Conservation (phyloP, 2,888 invertebrate species). For the Diaphora mendica region DNA sequence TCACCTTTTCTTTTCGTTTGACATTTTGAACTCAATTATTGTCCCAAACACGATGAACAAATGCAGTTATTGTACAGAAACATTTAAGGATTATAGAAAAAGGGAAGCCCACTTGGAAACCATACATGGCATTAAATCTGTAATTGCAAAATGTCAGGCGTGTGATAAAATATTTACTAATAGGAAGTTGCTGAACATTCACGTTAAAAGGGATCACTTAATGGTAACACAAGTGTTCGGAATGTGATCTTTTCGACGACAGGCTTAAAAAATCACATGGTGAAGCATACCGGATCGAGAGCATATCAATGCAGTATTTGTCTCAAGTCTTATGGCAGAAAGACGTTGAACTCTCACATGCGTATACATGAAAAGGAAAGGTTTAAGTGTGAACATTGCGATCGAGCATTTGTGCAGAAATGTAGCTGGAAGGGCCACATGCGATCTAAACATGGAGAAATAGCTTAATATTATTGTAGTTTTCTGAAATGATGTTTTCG, state of each 20-base stretch:
- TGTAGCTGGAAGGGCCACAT: constrained; percentile 56
- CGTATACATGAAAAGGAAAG: constrained; percentile 55
- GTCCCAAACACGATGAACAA: constrained; percentile 37
- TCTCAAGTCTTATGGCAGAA: constrained; percentile 62
- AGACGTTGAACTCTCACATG: constrained; percentile 68
- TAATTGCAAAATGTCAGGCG: constrained; percentile 51
- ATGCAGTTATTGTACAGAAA: constrained; percentile 60
- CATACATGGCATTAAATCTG: constrained; percentile 49
- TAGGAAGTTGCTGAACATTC: constrained; percentile 46
- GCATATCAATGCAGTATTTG: constrained; percentile 70
- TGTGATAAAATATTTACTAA: constrained; percentile 56
- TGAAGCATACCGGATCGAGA: constrained; percentile 74
- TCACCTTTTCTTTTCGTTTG: too few relatives aligned
- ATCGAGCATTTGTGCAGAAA: constrained; percentile 52
- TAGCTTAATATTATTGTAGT: constrained; percentile 2
- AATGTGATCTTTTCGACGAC: constrained; percentile 55
- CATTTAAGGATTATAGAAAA: too few relatives aligned
- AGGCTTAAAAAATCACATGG: constrained; percentile 68
- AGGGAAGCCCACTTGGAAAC: constrained; percentile 50
- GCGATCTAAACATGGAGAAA: constrained; percentile 53
- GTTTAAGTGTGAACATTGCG: constrained; percentile 45
- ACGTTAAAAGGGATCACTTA: constrained; percentile 57
- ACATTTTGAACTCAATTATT: too few relatives aligned
- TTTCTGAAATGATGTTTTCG: background rate
- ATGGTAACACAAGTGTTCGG: constrained; percentile 48